These are phyloP conservation scores for Mobula hypostoma DNA, from an alignment of 2,113 vertebrate species.

Conservation along the genomic window DNA sequence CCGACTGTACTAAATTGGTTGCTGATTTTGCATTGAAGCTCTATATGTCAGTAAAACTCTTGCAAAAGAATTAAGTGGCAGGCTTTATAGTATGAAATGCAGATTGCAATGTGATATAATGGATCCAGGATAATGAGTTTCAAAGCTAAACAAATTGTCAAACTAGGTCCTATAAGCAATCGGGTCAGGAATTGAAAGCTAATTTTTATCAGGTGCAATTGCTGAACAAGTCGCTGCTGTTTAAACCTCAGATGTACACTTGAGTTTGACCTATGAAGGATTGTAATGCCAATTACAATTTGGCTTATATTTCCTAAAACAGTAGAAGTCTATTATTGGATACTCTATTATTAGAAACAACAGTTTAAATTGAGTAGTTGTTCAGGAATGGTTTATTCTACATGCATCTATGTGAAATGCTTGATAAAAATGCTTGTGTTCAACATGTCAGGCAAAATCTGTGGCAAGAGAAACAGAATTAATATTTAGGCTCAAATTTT, in stretches of 20 bases:
- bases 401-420: not conserved
- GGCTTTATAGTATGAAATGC: not conserved
- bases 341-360: slow-evolving; percentile 8
- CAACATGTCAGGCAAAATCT: too few species aligned
- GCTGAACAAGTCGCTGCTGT: not conserved
- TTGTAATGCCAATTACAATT: slow-evolving; percentile 22
- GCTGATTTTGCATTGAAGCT: too few species aligned
- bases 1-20: too few species aligned
- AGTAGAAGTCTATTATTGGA: not conserved
- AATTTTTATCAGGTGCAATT: slow-evolving; percentile 6
- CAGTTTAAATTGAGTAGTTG: slow-evolving; percentile 9
- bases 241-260: not conserved
- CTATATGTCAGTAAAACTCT: not conserved
- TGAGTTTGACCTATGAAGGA: slow-evolving; percentile 4
- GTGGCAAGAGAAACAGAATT: too few species aligned
- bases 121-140: too few species aligned
- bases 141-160: not conserved
- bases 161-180: not conserved
- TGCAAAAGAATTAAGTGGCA: not conserved
- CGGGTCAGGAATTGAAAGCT: not conserved
- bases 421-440: not conserved
- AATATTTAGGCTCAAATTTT: too few species aligned
- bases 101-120: not conserved
- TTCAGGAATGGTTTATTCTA: not conserved
- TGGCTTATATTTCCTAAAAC: slow-evolving; percentile 24